phyloP scores from a whole-genome alignment of 2,888 invertebrate species.

The Xanthorhoe spadicearia region DNA sequence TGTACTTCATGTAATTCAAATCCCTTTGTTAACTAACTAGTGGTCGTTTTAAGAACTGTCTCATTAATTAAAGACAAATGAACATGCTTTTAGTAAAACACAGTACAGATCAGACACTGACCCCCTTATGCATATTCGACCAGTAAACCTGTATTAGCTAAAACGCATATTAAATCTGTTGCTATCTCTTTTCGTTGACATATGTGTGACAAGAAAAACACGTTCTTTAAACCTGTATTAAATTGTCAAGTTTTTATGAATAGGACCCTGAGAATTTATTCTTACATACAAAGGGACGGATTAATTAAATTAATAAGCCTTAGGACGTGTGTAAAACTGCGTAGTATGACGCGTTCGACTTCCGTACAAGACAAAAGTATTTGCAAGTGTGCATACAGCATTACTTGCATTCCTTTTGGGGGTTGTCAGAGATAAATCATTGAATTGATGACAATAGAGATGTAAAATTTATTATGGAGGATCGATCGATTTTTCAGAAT shows the following conservation, averaged over 20 bases:
- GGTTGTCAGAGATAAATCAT: not conserved
- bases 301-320: slow-evolving; percentile 21
- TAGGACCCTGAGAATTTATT: slow-evolving; percentile 10
- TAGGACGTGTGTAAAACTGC: slow-evolving; percentile 8
- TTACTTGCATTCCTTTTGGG: slow-evolving; percentile 8
- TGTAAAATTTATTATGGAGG: too few relatives aligned
- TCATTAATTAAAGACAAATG: not conserved
- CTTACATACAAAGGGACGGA: slow-evolving; percentile 14
- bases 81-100: not conserved
- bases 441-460: not conserved
- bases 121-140: too few relatives aligned
- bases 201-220: too few relatives aligned
- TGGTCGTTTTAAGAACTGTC: too few relatives aligned
- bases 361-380: slow-evolving; percentile 20
- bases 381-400: slow-evolving; percentile 7
- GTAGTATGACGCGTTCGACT: slow-evolving; percentile 17
- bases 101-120: slow-evolving; percentile 2
- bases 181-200: too few relatives aligned
- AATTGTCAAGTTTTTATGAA: too few relatives aligned
- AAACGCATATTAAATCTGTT: too few relatives aligned
- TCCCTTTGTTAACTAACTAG: too few relatives aligned
- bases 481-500: too few relatives aligned
- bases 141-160: too few relatives aligned
- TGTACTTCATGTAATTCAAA: too few relatives aligned
- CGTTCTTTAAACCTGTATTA: too few relatives aligned